phyloP scores from a whole-genome alignment of 2,888 invertebrate species.

The Griposia aprilina region DNA sequence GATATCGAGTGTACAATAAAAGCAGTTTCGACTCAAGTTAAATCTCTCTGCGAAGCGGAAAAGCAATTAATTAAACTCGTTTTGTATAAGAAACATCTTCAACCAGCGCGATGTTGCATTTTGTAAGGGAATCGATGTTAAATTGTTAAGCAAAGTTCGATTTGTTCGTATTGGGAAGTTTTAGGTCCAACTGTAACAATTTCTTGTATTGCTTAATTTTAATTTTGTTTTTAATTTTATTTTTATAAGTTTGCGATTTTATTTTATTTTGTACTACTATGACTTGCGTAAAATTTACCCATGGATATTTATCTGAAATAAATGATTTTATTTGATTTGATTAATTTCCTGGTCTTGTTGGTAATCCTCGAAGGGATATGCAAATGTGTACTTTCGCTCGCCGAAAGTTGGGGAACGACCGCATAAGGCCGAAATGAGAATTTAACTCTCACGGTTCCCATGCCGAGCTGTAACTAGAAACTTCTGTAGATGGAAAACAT shows the following conservation, averaged over 20 bases:
- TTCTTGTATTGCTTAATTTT: constrained; percentile 15
- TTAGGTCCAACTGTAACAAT: constrained; percentile 24
- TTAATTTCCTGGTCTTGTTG: constrained; percentile 2
- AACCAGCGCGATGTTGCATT: constrained; percentile 63
- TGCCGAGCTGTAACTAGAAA: background rate
- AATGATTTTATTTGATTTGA: no score
- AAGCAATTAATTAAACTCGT: constrained; percentile 80
- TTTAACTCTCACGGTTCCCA: constrained; percentile 15
- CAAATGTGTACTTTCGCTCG: constrained; percentile 14
- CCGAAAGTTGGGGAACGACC: constrained; percentile 7
- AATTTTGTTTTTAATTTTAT: no score
- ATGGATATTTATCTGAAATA: no score
- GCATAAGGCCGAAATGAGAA: constrained; percentile 18
- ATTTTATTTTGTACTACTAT: no score
- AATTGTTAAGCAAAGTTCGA: constrained; percentile 64
- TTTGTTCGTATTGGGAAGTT: constrained; percentile 46
- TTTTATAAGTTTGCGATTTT: no score
- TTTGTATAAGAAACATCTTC: constrained; percentile 75
- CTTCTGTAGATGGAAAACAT: constrained; percentile 23
- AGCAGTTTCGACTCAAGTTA: constrained; percentile 68
- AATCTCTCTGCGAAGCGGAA: constrained; percentile 69
- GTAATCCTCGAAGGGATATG: constrained; percentile 22
- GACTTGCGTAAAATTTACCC: no score
- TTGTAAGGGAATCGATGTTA: constrained; percentile 65
- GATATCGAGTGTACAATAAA: constrained; percentile 70